These are phyloP conservation scores for Machimus atricapillus DNA, from an alignment of 2,888 invertebrate species.

Conservation along the genomic window DNA sequence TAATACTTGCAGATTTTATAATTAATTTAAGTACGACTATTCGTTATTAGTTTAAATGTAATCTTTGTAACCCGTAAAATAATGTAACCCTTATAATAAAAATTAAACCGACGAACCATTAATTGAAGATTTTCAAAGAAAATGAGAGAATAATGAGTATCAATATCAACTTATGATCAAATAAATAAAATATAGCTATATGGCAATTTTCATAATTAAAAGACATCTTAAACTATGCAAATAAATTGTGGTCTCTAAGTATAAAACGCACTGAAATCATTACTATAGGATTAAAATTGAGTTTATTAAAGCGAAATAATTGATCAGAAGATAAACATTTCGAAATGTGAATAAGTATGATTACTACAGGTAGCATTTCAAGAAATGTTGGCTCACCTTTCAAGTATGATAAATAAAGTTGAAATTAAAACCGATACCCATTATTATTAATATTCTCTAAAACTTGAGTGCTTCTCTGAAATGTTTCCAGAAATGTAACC, in stretches of 20 bases:
- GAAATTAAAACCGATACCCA: neutral
- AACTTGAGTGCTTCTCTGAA: neutral
- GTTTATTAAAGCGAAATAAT: neutral
- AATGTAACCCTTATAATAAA: no score
- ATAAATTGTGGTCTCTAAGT: neutral
- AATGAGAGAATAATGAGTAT: no score
- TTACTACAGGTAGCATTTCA: neutral
- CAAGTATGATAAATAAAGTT: neutral
- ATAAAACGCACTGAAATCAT: neutral
- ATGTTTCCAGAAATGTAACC: neutral
- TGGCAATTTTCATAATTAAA: no score
- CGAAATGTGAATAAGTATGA: neutral
- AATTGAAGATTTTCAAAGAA: no score
- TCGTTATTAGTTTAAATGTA: no score
- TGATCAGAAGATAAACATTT: neutral
- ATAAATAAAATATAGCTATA: no score
- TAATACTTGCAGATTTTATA: no score
- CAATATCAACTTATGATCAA: no score
- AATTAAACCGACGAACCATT: no score
- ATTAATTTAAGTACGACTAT: no score
- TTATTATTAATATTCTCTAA: neutral
- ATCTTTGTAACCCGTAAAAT: no score
- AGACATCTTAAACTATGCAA: no score
- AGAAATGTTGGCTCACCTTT: neutral
- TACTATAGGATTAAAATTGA: neutral